Evolutionary conservation across 2,888 invertebrate species (phyloP).

Genomic region (Plebejus argus): DNA sequence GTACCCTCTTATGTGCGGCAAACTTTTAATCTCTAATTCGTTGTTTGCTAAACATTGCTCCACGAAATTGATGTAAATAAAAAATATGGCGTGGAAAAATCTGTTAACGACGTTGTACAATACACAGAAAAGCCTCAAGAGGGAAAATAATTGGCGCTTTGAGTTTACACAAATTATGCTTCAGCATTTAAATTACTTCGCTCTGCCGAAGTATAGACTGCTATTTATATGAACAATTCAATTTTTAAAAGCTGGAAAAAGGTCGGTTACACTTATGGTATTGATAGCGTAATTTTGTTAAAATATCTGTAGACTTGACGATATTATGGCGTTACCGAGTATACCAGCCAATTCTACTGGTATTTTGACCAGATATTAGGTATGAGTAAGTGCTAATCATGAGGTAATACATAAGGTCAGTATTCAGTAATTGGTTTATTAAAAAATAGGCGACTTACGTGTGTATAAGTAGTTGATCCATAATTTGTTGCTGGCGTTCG

Average conservation of each 20-base stretch:
- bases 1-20: neutral
- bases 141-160: conserved; percentile 8
- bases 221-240: neutral
- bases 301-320: neutral
- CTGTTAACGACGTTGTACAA: neutral
- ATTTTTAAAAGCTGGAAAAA: neutral
- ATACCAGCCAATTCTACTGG: too few relatives aligned
- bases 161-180: neutral
- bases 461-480: conserved; percentile 83
- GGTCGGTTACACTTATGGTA: neutral
- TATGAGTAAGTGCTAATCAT: too few relatives aligned
- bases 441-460: conserved; percentile 73
- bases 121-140: neutral
- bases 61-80: neutral
- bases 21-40: neutral
- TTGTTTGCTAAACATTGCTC: neutral
- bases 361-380: too few relatives aligned
- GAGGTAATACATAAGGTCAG: too few relatives aligned
- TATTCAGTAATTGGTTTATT: too few relatives aligned
- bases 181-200: neutral
- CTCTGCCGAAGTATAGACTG: neutral
- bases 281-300: neutral
- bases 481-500: conserved; percentile 82
- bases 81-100: neutral
- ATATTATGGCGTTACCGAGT: neutral